phyloP scores from a whole-genome alignment of 2,888 invertebrate species.

The Aleiodes testaceus region DNA sequence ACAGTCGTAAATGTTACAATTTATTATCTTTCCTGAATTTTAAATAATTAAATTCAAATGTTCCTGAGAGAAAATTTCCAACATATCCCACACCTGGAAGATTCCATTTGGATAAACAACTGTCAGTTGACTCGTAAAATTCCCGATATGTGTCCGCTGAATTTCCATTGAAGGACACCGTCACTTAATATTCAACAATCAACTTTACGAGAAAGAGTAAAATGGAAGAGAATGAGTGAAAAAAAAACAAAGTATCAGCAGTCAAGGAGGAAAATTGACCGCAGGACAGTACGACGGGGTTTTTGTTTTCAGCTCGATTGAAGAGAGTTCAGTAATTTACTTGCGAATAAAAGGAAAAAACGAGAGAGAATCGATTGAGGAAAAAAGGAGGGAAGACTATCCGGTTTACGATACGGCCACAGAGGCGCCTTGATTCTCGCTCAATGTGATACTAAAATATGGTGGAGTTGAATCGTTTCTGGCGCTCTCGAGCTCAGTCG shows the following conservation, averaged over 20 bases:
- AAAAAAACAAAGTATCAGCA: no score
- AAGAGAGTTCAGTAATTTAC: slow-evolving; percentile 15
- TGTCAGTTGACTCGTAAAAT: slow-evolving; percentile 18
- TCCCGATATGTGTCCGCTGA: slow-evolving; percentile 3
- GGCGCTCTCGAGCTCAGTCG: slow-evolving; percentile 13
- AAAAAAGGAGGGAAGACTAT: slow-evolving; percentile 34
- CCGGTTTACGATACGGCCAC: slow-evolving; percentile 55
- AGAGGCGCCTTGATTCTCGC: slow-evolving; percentile 56
- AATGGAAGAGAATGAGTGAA: background rate
- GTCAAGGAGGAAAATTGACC: slow-evolving; percentile 5
- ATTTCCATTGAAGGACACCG: slow-evolving; percentile 11
- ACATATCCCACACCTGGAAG: background rate
- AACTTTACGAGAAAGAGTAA: slow-evolving; percentile 14
- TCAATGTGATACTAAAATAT: slow-evolving; percentile 54
- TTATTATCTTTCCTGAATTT: background rate
- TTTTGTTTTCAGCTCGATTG: background rate
- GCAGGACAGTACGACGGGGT: background rate
- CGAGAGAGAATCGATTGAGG: background rate
- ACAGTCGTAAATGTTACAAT: slow-evolving; percentile 18
- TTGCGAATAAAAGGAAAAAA: background rate
- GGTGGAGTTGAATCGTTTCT: slow-evolving; percentile 51
- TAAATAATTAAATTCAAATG: slow-evolving; percentile 1
- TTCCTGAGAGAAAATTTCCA: background rate
- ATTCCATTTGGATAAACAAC: background rate
- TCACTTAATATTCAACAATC: slow-evolving; percentile 22